Evolutionary conservation across 1,140 invertebrate genomes (phyloP), one percentile per base, ranked within the genome.

Genomic region (Brachionus rubens): DNA sequence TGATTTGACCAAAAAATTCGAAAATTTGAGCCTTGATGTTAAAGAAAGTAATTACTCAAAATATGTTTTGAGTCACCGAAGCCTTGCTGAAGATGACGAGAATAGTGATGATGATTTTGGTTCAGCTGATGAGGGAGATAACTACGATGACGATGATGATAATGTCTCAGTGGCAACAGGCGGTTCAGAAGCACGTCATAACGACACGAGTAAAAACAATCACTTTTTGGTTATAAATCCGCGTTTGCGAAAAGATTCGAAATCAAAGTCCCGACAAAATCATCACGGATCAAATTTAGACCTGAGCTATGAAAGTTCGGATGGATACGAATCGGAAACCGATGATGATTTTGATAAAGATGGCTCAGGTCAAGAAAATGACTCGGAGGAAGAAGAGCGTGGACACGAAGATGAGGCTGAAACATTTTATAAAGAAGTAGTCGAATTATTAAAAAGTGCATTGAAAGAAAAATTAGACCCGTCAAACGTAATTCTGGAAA

Each of bases 401-500:
- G 36, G 19, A 41, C 40, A 72, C 24, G 33, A 30, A 33, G 68
- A 72, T 9, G 68, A 72, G 28, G 33, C 50, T 9, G 68, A 72
- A 30, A 40, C 36, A 21, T 72, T 72, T 41, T 72, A 19, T 7
- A 12, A 19, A n/a, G 68, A 72, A 24, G 50, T 54, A 1, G 36
- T 72, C 46, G 28, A 30, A 21, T 36, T 48, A 21, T 36, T 72
- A n/a, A 72, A 33, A 21, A 48, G 68, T 36, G 68, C 46, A 10
- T 24, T 72, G 1, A 72, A 48, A n/a, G 46, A 50, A 48, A 72
- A 52, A 40, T 6, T 40, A 26, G 68, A 72, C 19, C n/a, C 68
- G 4, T 26, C 46, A 26, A 72, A 72, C 9, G 40, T 72, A n/a
- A 50, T 72, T n/a, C 41, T 72, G 21, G 68, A 72, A 72, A 54